Percentiles rank a stretch among this genome's conserved stretches.
Evolutionary conservation across 2,888 invertebrate genomes (phyloP).

Genomic region (Stenotaenia linearis): DNA sequence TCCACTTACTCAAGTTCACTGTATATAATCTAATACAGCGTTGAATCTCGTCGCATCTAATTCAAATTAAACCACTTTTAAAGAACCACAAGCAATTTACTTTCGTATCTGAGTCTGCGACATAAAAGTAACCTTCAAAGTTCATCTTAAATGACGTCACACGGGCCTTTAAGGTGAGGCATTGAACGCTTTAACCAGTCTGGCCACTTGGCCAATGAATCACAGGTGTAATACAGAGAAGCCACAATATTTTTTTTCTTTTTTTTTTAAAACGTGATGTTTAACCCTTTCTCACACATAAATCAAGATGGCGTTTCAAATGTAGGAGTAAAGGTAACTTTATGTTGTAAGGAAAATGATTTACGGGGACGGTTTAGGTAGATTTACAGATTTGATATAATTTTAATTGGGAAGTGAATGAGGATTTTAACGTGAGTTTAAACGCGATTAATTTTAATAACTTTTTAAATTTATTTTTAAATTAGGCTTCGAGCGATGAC

Average conservation of each 20-base stretch:
- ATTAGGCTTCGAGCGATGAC: not conserved
- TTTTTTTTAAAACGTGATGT: not conserved
- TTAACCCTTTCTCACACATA: conserved; percentile 1
- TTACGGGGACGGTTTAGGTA: not conserved
- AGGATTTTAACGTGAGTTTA: not conserved
- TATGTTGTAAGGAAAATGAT: not conserved
- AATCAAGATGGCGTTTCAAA: not conserved
- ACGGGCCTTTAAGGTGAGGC: not conserved
- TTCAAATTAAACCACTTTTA: not conserved
- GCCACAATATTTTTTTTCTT: not conserved
- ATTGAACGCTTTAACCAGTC: conserved; percentile 19
- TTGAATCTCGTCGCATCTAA: not conserved
- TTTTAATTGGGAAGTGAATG: not conserved
- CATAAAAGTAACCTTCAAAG: conserved; percentile 12
- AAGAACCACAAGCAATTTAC: not conserved
- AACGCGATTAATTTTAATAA: no score
- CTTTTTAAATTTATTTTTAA: not conserved
- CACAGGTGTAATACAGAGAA: conserved; percentile 5
- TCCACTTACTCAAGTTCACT: no score
- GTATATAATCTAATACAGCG: no score
- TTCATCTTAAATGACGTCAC: not conserved
- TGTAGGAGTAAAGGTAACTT: not conserved
- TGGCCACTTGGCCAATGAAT: conserved; percentile 19
- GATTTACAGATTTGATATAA: not conserved
- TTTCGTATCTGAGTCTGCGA: not conserved